These are phyloP conservation scores for Plutella xylostella DNA, from an alignment of 2,888 invertebrate species.

Conservation along the genomic window DNA sequence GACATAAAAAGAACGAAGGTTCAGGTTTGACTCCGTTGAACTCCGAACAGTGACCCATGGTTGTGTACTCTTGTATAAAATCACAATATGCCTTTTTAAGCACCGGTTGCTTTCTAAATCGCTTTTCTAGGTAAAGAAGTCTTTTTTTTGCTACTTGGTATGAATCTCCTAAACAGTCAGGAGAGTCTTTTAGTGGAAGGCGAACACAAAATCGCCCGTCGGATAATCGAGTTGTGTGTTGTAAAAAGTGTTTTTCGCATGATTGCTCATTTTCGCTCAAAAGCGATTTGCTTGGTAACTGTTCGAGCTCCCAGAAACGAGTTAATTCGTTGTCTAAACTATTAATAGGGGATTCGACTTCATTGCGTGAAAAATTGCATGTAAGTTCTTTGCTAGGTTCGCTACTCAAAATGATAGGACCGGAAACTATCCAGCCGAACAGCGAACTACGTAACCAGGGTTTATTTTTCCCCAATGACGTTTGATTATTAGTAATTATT, in stretches of 20 bases:
- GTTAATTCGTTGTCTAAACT: too few relatives aligned
- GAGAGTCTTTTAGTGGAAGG: background rate
- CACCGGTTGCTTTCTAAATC: conserved; percentile 1
- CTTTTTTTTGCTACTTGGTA: background rate
- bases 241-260: background rate
- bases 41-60: conserved; percentile 15
- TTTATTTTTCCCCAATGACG: background rate
- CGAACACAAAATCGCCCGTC: background rate
- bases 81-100: background rate
- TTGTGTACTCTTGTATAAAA: conserved; percentile 15
- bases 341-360: background rate
- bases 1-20: too few relatives aligned
- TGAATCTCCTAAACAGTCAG: background rate
- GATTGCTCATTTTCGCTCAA: background rate
- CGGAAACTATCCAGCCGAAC: background rate
- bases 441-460: background rate
- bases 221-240: background rate
- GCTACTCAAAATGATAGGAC: too few relatives aligned
- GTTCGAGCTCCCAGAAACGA: background rate
- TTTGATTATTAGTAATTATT: background rate
- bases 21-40: too few relatives aligned
- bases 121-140: background rate
- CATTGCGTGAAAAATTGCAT: background rate
- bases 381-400: too few relatives aligned
- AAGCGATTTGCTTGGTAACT: background rate